phyloP scores from a whole-genome alignment of 1,140 invertebrate species.

The Thaumetopoea pityocampa region DNA sequence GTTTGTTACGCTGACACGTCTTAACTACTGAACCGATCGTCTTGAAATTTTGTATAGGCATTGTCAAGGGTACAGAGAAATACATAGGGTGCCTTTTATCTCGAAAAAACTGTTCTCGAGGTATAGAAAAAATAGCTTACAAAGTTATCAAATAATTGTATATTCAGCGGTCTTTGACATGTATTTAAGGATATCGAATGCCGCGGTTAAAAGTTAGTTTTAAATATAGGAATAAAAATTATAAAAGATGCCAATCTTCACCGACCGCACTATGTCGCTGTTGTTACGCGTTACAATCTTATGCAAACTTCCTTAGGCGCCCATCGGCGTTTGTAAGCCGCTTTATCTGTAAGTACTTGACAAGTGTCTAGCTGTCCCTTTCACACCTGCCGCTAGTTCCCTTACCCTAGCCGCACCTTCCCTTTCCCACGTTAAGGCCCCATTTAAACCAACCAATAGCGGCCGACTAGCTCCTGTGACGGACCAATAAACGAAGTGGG shows the following conservation, averaged over 20 bases:
- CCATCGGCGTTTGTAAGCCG: slow-evolving; percentile 55
- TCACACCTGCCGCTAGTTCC: slow-evolving; percentile 30
- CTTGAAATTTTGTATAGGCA: too few species aligned
- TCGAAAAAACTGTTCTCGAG: too few species aligned
- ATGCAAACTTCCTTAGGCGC: slow-evolving; percentile 55
- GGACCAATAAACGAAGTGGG: slow-evolving; percentile 65
- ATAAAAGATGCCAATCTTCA: slow-evolving; percentile 28
- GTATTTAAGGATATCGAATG: too few species aligned
- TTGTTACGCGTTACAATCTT: slow-evolving; percentile 36
- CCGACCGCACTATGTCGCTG: slow-evolving; percentile 16
- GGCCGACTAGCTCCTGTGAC: slow-evolving; percentile 34
- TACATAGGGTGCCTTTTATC: too few species aligned
- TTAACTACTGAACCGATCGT: too few species aligned
- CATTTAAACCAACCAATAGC: slow-evolving; percentile 69
- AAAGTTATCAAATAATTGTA: not conserved
- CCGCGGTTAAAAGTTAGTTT: too few species aligned
- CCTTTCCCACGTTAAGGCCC: slow-evolving; percentile 50
- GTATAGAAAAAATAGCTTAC: too few species aligned
- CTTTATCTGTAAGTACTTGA: slow-evolving; percentile 63
- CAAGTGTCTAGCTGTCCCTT: slow-evolving; percentile 62
- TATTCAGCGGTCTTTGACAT: too few species aligned
- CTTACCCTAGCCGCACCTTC: slow-evolving; percentile 34
- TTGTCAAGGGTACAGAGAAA: too few species aligned
- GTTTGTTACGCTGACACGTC: too few species aligned
- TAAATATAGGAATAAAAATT: slow-evolving; percentile 1